Base-by-base conservation (phyloP, 1,140 invertebrate species). In the Hydropsyche tenuis region DNA sequence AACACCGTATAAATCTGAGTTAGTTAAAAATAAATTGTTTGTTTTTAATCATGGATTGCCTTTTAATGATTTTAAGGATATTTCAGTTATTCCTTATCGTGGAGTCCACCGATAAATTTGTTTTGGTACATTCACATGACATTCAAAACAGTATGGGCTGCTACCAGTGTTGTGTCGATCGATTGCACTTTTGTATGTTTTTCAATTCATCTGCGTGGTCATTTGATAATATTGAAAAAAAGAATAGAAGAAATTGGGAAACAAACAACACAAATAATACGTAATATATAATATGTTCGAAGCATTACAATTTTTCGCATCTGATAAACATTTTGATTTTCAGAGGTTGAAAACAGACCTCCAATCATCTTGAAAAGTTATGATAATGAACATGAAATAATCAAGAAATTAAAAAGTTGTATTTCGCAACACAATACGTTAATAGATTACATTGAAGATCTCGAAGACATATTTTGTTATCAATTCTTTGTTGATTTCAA, bases 341-440 rank as follows among this genome's bases (percentile, higher is more conserved):
- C 63, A 65, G 63, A 22, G 1, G 22, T 7, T 16, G 1, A 46
- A 9, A 65, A 46, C 16, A 30, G 16, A 16, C 1, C 16, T 43
- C 14, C 9, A 43, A n/a, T 6, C 9, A 9, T 11, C 16, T 14
- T 18, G 12, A 18, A 65, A 20, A 30, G 18, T 4, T 14, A 30
- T n/a, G 16, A n/a, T 5, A 27, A n/a, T n/a, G n/a, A n/a, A n/a
- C n/a, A 65, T 30, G 27, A 43, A 1, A 23, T n/a, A 4, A 30
- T 30, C 7, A 37, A 37, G 9, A 37, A 3, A 37, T 65, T 14
- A 65, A 65, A 46, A 43, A 30, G 12, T 65, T n/a, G 14, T n/a
- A 43, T 65, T 16, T 18, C 42, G 43, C 30, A 65, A 42, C 63
- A 65, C 20, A 65, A 65, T 16, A 22, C 30, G 4, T 3, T 65